Percentiles rank a stretch among this genome's conserved stretches.
Evolutionary conservation across 2,797 vertebrate genomes (phyloP).

Genomic region (Gymnopithys bicolor): DNA sequence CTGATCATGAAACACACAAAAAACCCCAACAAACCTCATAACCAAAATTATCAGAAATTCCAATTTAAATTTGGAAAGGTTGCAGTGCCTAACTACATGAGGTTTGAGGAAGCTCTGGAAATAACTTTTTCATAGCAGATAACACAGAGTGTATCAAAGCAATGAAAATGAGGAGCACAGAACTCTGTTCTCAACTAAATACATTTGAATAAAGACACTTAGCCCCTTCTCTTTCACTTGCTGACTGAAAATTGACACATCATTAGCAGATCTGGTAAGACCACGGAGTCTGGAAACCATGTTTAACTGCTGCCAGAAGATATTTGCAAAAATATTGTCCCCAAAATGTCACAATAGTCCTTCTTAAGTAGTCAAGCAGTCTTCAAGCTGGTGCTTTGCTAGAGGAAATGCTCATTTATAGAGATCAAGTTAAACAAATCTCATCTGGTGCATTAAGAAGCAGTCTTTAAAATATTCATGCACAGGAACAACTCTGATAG

Average conservation of each 20-base stretch:
- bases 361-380: neutral
- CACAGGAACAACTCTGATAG: neutral
- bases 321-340: neutral
- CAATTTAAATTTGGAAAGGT: neutral
- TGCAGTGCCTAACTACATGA: neutral
- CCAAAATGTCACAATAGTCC: neutral
- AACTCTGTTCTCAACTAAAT: neutral
- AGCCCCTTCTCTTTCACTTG: neutral
- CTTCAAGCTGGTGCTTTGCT: neutral
- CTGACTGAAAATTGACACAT: neutral
- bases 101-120: neutral
- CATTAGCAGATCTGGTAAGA: neutral
- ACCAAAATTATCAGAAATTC: neutral
- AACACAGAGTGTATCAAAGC: neutral
- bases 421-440: neutral
- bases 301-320: neutral
- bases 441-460: neutral
- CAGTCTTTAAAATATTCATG: neutral
- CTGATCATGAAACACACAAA: neutral
- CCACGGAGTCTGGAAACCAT: neutral
- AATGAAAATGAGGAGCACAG: neutral
- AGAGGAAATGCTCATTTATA: neutral
- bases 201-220: neutral
- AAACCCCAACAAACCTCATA: fast-evolving
- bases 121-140: neutral